Evolutionary conservation across 2,888 invertebrate genomes (phyloP).

Genomic region (Choreutis nemorana): DNA sequence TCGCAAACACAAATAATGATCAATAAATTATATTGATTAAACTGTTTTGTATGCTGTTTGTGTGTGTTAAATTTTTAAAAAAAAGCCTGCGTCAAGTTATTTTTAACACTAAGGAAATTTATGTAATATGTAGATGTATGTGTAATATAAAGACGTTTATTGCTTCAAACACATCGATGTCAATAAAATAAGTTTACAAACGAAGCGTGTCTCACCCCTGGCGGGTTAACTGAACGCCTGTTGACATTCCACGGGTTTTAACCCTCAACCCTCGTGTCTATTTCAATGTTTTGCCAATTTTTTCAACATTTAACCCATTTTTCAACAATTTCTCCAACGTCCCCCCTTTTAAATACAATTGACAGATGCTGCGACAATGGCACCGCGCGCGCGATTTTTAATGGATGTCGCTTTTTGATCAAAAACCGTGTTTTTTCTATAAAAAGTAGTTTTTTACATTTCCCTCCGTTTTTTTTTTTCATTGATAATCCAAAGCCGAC

Average conservation of each 20-base stretch:
- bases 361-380: constrained; percentile 49
- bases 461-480: no score
- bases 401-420: constrained; percentile 47
- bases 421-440: constrained; percentile 35
- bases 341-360: constrained; percentile 34
- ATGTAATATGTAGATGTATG: no score
- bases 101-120: no score
- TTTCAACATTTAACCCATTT: constrained; percentile 60
- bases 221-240: constrained; percentile 27
- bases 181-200: constrained; percentile 24
- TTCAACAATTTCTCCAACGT: constrained; percentile 51
- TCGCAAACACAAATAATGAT: no score
- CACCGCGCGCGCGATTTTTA: constrained; percentile 46
- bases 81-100: no score
- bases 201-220: constrained; percentile 21
- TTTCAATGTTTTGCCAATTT: constrained; percentile 40
- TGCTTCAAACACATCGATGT: constrained; percentile 25
- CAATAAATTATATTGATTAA: no score
- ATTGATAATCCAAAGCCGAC: constrained; percentile 55
- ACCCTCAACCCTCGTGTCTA: constrained; percentile 32
- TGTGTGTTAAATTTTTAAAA: no score
- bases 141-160: constrained; percentile 20
- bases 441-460: constrained; percentile 29
- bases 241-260: constrained; percentile 6
- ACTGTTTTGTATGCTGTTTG: no score